phyloP scores from a whole-genome alignment of 2,888 invertebrate species.

The Lasioglossum pauxillum region DNA sequence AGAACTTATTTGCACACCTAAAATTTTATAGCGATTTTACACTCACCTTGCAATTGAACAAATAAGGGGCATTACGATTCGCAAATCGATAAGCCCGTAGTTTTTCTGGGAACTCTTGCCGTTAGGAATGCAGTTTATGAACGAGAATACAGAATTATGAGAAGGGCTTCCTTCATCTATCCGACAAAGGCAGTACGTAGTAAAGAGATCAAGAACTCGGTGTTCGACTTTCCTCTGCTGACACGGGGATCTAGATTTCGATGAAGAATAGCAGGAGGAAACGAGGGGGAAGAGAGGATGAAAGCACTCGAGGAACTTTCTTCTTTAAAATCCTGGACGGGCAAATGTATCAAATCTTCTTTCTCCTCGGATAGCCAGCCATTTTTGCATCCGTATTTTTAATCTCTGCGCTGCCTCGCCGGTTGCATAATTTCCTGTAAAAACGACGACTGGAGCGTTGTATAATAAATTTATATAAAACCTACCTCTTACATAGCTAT shows the following conservation, averaged over 20 bases:
- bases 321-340: conserved; percentile 51
- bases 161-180: conserved; percentile 15
- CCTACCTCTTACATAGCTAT: too few relatives aligned
- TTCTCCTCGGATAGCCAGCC: conserved; percentile 40
- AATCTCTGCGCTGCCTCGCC: conserved; percentile 17
- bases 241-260: conserved; percentile 63
- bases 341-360: conserved; percentile 58
- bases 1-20: too few relatives aligned
- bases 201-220: conserved; percentile 52
- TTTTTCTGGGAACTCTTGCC: not conserved
- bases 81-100: not conserved
- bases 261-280: conserved; percentile 58
- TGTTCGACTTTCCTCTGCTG: conserved; percentile 59
- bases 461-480: too few relatives aligned
- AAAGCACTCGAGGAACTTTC: conserved; percentile 56
- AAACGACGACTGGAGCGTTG: too few relatives aligned
- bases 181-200: conserved; percentile 43
- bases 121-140: not conserved
- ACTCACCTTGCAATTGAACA: not conserved
- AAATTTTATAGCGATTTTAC: not conserved
- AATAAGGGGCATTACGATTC: not conserved
- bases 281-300: conserved; percentile 52
- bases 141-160: conserved; percentile 22
- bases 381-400: conserved; percentile 41
- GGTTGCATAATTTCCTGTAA: conserved; percentile 34